phyloP scores from a whole-genome alignment of 2,797 vertebrate species.

The Enoplosus armatus region DNA sequence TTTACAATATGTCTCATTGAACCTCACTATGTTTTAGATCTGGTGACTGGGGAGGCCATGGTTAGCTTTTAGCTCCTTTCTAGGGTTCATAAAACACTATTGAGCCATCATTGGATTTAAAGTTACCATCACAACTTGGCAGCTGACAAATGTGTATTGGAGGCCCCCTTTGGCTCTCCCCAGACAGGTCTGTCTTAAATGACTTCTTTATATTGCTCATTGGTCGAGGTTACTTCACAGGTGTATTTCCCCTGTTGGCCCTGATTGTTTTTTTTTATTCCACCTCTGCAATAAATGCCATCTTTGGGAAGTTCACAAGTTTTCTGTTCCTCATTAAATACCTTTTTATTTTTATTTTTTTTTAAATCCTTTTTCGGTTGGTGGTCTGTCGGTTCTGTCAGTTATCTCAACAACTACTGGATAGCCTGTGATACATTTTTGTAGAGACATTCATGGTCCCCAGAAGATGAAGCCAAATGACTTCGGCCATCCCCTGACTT shows the following conservation, averaged over 20 bases:
- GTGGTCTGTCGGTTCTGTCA: too few relatives aligned
- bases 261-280: not conserved
- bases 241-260: not conserved
- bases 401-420: not conserved
- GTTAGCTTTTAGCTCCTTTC: constrained; percentile 12
- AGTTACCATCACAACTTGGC: not conserved
- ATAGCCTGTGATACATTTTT: not conserved
- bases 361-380: too few relatives aligned
- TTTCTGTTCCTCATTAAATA: not conserved
- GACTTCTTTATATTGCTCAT: not conserved
- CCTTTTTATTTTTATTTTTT: too few relatives aligned
- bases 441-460: not conserved
- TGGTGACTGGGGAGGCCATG: constrained; percentile 10
- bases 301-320: not conserved
- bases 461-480: not conserved
- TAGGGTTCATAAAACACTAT: constrained; percentile 16
- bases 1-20: constrained; percentile 39
- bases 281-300: not conserved
- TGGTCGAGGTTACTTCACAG: not conserved
- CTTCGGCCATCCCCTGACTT: not conserved
- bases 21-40: constrained; percentile 24
- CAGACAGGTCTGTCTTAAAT: not conserved
- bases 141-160: not conserved
- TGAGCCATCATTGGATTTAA: constrained; percentile 14
- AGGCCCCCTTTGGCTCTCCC: not conserved